Percentiles rank a stretch among this genome's conserved stretches.
phyloP scores from a whole-genome alignment of 2,113 vertebrate species.

The Pomatorhinus ruficollis region DNA sequence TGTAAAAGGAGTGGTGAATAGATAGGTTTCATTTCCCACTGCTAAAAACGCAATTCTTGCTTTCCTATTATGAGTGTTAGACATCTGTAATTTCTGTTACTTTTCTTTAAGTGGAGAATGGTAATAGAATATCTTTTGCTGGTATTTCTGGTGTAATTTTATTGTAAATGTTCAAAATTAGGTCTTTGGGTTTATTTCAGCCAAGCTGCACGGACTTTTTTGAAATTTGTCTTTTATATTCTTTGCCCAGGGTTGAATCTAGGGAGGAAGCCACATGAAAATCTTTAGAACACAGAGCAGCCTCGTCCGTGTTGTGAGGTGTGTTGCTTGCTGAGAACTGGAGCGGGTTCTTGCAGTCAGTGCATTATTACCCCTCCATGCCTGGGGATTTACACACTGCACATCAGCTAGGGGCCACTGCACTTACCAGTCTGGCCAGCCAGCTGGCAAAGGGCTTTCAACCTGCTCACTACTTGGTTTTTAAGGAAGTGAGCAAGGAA shows the following conservation, averaged over 20 bases:
- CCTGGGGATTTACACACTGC: fast-evolving
- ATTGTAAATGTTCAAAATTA: neutral
- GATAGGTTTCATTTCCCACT: neutral
- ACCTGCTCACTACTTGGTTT: neutral
- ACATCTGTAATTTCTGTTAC: neutral
- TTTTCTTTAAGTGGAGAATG: neutral
- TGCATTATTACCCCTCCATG: fast-evolving
- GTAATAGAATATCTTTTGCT: neutral
- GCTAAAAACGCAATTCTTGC: neutral
- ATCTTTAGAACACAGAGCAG: neutral
- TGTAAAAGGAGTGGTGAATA: neutral
- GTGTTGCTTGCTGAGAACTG: neutral
- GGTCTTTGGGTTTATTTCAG: neutral
- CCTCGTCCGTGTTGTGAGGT: neutral
- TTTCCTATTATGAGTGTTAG: neutral
- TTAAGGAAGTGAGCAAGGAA: neutral
- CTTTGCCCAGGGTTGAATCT: neutral
- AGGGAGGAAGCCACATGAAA: neutral
- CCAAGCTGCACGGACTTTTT: neutral
- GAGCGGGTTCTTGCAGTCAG: neutral
- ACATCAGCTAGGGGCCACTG: neutral
- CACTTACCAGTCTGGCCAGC: neutral
- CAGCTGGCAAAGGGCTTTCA: neutral
- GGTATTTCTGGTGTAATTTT: neutral
- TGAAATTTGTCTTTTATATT: neutral